Conservation (phyloP, 37 sponge, comb jelly and placozoan species). For the Ephydatia muelleri region DNA sequence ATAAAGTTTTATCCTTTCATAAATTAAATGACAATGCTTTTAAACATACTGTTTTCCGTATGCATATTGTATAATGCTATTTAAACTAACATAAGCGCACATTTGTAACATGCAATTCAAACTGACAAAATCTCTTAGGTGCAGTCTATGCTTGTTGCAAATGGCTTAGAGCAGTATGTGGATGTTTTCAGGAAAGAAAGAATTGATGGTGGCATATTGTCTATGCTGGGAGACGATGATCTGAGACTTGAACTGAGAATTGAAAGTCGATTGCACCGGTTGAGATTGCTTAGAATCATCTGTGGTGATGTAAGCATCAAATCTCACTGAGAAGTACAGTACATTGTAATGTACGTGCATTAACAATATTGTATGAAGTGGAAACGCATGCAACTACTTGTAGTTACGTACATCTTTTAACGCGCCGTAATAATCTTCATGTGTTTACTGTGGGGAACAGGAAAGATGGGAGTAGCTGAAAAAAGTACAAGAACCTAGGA, state of each 20-base stretch:
- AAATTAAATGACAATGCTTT: no score
- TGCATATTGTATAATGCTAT: no score
- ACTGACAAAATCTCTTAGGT: background rate
- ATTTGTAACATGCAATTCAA: no score
- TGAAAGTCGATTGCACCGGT: background rate
- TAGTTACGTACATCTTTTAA: no score
- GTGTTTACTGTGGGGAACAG: no score
- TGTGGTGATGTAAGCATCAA: background rate
- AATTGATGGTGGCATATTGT: background rate
- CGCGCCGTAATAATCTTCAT: no score
- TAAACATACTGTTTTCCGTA: no score
- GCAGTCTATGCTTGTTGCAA: background rate
- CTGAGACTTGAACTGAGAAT: background rate
- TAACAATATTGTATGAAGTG: background rate
- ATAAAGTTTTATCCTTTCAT: no score
- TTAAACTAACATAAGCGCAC: no score
- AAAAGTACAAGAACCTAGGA: no score
- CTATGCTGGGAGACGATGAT: background rate
- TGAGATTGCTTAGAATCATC: background rate
- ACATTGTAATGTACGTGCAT: background rate
- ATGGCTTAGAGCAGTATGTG: background rate
- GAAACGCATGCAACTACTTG: no score
- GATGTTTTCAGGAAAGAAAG: background rate
- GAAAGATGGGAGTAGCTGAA: no score
- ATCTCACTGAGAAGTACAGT: background rate